Evolutionary conservation across 2,888 invertebrate genomes (phyloP).

Genomic region (Limenitis camilla): DNA sequence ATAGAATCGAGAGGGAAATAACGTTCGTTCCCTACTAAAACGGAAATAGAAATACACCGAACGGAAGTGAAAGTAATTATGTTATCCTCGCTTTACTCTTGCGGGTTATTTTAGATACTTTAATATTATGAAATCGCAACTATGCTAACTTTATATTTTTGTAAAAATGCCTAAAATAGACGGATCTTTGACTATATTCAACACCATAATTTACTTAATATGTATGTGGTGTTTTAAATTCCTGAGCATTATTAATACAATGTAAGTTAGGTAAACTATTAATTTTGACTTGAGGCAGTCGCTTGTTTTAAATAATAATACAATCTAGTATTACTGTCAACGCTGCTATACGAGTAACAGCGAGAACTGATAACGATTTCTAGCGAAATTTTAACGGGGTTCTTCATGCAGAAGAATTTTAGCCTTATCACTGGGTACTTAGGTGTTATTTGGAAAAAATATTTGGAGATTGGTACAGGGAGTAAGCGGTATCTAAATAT

Average conservation of each 20-base stretch:
- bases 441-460: slow-evolving; percentile 32
- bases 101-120: slow-evolving; percentile 66
- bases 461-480: slow-evolving; percentile 38
- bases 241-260: no score
- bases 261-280: no score
- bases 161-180: no score
- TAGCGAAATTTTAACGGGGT: slow-evolving; percentile 51
- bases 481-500: slow-evolving; percentile 63
- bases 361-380: slow-evolving; percentile 58
- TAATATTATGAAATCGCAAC: no score
- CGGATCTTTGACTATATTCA: no score
- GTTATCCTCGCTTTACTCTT: slow-evolving; percentile 65
- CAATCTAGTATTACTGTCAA: slow-evolving; percentile 62
- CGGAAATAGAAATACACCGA: slow-evolving; percentile 71
- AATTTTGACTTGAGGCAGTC: no score
- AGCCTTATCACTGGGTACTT: slow-evolving; percentile 30
- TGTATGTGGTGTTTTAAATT: no score
- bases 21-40: slow-evolving; percentile 56
- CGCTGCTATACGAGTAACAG: slow-evolving; percentile 53
- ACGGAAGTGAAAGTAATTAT: slow-evolving; percentile 73
- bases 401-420: slow-evolving; percentile 34
- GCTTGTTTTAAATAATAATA: slow-evolving; percentile 56
- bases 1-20: slow-evolving; percentile 63
- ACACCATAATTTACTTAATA: no score
- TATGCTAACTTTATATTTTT: no score